These are phyloP conservation scores for Leptogaster cylindrica DNA, from an alignment of 2,888 invertebrate species.

Conservation along the genomic window DNA sequence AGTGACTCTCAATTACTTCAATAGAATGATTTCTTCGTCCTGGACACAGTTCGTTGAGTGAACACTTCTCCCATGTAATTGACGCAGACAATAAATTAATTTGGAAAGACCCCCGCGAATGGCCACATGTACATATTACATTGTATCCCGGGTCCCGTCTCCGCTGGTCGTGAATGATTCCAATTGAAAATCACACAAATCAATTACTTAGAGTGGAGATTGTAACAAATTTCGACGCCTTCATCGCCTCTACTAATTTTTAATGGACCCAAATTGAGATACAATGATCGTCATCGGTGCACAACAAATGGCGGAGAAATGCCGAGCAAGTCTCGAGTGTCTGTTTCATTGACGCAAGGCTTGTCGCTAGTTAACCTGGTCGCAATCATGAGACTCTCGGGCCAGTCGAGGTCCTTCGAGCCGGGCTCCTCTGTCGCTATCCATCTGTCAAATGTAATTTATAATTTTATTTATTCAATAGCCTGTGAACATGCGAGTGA, in stretches of 20 bases:
- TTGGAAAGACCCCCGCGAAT: conserved; percentile 7
- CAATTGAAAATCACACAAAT: conserved; percentile 32
- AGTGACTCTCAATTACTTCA: no score
- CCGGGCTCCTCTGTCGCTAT: conserved; percentile 5
- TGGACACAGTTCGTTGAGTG: no score
- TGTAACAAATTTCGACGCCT: conserved; percentile 11
- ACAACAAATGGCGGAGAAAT: background rate
- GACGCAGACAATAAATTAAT: conserved; percentile 28
- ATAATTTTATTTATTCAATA: conserved; percentile 40
- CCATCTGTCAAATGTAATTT: conserved; percentile 39
- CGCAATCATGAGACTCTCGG: background rate
- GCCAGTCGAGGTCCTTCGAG: background rate
- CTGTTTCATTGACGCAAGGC: conserved; percentile 17
- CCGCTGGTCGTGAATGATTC: background rate
- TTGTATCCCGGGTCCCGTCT: conserved; percentile 9
- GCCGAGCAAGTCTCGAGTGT: conserved; percentile 13
- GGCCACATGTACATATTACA: no score
- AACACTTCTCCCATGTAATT: conserved; percentile 17
- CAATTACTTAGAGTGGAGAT: conserved; percentile 13
- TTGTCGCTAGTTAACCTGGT: background rate
- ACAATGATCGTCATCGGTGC: conserved; percentile 11
- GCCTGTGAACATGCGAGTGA: background rate
- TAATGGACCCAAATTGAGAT: conserved; percentile 30
- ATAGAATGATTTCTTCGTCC: no score
- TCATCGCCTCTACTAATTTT: conserved; percentile 14